A percentile compares a stretch with the other conserved stretches of the same genome.
Evolutionary conservation across 1,140 invertebrate species (phyloP).

Genomic region (Tetramorium simillimum): DNA sequence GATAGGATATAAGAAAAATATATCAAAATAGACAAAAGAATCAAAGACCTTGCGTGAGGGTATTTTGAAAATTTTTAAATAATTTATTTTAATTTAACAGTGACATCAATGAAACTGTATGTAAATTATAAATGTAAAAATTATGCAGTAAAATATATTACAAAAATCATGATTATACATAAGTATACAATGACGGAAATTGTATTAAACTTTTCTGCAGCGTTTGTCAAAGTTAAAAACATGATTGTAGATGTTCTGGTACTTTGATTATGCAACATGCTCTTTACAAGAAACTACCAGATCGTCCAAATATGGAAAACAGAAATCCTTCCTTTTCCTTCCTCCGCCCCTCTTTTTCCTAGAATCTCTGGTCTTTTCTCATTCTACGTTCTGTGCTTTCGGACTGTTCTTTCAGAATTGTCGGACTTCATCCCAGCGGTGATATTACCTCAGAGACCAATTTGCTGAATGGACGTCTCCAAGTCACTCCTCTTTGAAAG

Average conservation of each 20-base stretch:
- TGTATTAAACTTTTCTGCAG: neutral
- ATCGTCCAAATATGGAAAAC: conserved; percentile 43
- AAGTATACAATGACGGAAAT: neutral
- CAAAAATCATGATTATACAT: neutral
- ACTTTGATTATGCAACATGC: conserved; percentile 24
- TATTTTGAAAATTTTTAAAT: neutral
- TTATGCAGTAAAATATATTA: neutral
- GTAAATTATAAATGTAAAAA: neutral
- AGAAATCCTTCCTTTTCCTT: conserved; percentile 13
- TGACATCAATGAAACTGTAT: neutral
- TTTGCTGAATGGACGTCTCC: conserved; percentile 50
- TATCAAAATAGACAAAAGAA: neutral
- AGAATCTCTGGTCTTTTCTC: neutral
- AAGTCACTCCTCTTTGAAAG: conserved; percentile 46
- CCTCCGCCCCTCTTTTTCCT: neutral
- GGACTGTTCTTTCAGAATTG: conserved; percentile 51
- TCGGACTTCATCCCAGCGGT: conserved; percentile 5
- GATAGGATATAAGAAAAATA: neutral
- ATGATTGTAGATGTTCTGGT: neutral
- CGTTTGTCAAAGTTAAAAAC: neutral
- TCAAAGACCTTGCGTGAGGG: neutral
- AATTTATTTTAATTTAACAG: neutral
- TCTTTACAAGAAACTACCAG: conserved; percentile 26
- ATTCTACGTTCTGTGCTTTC: neutral
- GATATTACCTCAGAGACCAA: conserved; percentile 21